phyloP scores from a whole-genome alignment of 2,113 vertebrate genomes.

The Paradisaea rubra region DNA sequence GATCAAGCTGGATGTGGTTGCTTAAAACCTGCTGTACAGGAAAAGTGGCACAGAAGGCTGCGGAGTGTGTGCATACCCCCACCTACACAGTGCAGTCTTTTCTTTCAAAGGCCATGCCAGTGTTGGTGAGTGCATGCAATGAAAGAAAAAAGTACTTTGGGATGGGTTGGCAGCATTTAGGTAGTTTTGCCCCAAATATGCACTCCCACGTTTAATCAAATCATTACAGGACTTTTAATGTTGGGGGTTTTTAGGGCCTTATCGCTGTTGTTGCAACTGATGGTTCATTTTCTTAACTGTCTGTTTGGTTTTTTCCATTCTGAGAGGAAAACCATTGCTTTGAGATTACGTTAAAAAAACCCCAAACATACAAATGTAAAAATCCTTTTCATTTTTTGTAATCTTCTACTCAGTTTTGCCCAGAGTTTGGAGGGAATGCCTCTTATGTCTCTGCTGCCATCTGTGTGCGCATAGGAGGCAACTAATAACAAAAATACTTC shows the following conservation, averaged over 20 bases:
- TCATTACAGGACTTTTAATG: background rate
- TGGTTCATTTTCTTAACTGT: background rate
- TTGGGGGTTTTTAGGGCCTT: background rate
- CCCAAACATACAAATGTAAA: background rate
- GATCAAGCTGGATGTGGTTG: background rate
- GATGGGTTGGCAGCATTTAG: background rate
- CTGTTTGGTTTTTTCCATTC: background rate
- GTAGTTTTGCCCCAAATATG: background rate
- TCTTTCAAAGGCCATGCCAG: background rate
- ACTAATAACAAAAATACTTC: background rate
- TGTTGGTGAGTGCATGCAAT: background rate
- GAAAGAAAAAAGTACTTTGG: background rate
- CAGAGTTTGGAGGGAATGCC: background rate
- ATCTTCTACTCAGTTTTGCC: background rate
- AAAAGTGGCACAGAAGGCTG: background rate
- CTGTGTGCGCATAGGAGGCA: background rate
- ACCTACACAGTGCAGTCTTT: background rate
- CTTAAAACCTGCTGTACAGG: background rate
- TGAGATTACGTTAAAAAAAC: background rate
- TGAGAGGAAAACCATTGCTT: background rate
- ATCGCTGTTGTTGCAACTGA: background rate
- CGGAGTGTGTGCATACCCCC: background rate
- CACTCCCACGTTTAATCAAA: background rate
- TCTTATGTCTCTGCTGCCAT: background rate
- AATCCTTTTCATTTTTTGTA: background rate